A percentile compares a stretch with the other conserved stretches of the same genome.
Evolutionary conservation across 2,797 vertebrate species (phyloP).

Genomic region (Kryptopterus vitreolus): DNA sequence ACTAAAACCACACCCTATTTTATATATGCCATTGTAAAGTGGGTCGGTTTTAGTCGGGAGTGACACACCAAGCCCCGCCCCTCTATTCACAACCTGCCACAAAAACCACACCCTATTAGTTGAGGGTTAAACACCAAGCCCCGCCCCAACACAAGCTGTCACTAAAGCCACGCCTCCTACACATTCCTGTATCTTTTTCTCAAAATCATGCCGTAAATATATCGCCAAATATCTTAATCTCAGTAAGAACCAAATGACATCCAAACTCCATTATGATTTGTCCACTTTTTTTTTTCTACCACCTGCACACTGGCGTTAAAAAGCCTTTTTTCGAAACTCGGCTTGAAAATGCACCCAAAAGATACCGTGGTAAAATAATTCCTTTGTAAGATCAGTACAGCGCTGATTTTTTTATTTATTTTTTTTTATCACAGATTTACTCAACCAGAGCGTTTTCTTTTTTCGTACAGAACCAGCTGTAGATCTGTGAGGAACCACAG

Average conservation of each 20-base stretch:
- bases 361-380: constrained; percentile 13
- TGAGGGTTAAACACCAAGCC: no score
- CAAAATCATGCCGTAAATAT: neutral
- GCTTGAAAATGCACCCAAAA: constrained; percentile 5
- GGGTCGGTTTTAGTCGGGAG: no score
- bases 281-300: neutral
- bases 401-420: no score
- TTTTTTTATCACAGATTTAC: constrained; percentile 46
- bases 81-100: no score
- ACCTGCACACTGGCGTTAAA: neutral
- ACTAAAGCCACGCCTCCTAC: no score
- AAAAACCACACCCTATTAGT: no score
- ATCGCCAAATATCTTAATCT: neutral
- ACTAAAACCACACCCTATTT: no score
- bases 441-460: constrained; percentile 38
- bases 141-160: no score
- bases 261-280: neutral
- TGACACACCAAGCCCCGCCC: no score
- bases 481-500: constrained; percentile 37
- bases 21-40: no score
- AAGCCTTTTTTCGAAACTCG: neutral
- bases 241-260: neutral
- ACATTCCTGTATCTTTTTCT: neutral
- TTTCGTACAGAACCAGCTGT: constrained; percentile 27
- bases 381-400: constrained; percentile 31